Conservation (phyloP, 2,888 invertebrate genomes). For the Tachina grossa region DNA sequence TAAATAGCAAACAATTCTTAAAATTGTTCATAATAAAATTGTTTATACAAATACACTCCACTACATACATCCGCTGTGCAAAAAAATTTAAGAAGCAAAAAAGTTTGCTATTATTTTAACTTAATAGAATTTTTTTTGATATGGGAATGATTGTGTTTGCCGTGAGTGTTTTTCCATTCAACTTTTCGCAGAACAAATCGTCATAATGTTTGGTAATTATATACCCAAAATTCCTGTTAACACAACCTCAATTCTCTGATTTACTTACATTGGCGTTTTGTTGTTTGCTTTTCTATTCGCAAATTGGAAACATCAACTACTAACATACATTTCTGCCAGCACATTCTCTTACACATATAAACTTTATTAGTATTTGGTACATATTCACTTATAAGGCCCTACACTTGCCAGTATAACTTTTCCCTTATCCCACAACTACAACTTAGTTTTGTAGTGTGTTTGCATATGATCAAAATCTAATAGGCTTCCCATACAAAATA, state of each 20-base stretch:
- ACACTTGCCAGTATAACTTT: not conserved
- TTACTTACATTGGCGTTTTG: constrained; percentile 51
- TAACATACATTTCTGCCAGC: not conserved
- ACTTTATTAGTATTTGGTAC: not conserved
- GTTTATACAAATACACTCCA: not conserved
- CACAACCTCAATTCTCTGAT: constrained; percentile 66
- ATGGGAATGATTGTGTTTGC: constrained; percentile 46
- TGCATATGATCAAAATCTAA: no score
- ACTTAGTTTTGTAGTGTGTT: no score
- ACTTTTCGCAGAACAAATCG: constrained; percentile 56
- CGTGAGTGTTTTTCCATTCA: constrained; percentile 14
- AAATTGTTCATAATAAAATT: constrained; percentile 38
- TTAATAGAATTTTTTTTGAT: not conserved
- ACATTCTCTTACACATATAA: constrained; percentile 1
- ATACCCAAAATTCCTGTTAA: constrained; percentile 67
- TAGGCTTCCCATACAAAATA: no score
- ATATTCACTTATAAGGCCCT: not conserved
- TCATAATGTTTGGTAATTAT: constrained; percentile 63
- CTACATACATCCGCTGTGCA: constrained; percentile 58
- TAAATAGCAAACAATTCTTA: not conserved
- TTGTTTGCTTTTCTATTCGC: constrained; percentile 12
- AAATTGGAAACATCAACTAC: constrained; percentile 2
- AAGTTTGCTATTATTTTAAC: constrained; percentile 6
- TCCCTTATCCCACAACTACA: no score
- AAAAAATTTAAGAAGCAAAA: not conserved